phyloP scores from a whole-genome alignment of 1,140 invertebrate genomes.

The Bursaphelenchus mucronatus region DNA sequence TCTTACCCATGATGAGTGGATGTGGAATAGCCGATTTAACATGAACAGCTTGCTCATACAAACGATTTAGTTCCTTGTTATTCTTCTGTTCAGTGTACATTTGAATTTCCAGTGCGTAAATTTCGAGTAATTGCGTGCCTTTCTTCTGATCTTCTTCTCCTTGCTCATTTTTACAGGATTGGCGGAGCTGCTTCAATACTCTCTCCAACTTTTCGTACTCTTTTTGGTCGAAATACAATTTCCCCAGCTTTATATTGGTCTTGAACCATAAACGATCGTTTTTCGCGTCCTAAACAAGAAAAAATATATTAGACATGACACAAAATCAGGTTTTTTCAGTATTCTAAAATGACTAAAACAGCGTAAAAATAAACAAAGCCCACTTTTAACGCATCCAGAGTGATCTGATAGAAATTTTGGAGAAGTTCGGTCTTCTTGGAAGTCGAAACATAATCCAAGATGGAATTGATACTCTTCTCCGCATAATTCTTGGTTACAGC shows the following conservation, averaged over 20 bases:
- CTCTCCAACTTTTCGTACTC: conserved; percentile 91
- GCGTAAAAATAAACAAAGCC: conserved; percentile 25
- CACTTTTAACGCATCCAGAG: conserved; percentile 84
- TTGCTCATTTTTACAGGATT: conserved; percentile 96
- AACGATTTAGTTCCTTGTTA: conserved; percentile 91
- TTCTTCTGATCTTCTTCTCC: conserved; percentile 99
- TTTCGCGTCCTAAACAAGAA: conserved; percentile 74
- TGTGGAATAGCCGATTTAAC: conserved; percentile 99
- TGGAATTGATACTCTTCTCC: conserved; percentile 99
- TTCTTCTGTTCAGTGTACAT: conserved; percentile 99
- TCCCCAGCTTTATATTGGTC: conserved; percentile 97
- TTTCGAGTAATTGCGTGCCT: conserved; percentile 87
- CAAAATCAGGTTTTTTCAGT: too few species aligned
- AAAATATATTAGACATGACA: conserved; percentile 2
- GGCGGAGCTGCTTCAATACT: conserved; percentile 93
- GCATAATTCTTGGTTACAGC: conserved; percentile 98
- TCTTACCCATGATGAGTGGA: conserved; percentile 99
- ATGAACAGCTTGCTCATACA: conserved; percentile 96
- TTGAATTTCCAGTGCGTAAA: conserved; percentile 98
- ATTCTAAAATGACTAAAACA: background rate
- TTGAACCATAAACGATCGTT: conserved; percentile 99
- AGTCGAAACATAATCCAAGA: conserved; percentile 97
- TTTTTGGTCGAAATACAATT: conserved; percentile 91
- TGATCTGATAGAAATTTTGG: conserved; percentile 99
- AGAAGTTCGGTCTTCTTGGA: conserved; percentile 85